Percentiles rank a stretch among this genome's conserved stretches.
These are phyloP conservation scores for Halocynthia roretzi DNA, from an alignment of 23 tunicate species.

Conservation along the genomic window DNA sequence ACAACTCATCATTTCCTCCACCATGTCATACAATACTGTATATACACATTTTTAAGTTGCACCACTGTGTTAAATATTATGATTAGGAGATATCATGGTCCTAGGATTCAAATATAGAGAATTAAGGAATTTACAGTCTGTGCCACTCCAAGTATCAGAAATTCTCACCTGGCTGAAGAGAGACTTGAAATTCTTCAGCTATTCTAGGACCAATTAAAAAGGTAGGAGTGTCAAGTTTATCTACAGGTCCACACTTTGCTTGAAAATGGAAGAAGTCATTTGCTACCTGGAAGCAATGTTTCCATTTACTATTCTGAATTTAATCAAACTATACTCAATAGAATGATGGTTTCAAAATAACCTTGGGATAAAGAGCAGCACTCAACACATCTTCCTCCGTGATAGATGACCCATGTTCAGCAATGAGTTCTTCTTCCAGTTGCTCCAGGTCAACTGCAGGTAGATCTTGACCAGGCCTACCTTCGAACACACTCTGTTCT, in stretches of 20 bases:
- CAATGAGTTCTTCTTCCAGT: conserved; percentile 55
- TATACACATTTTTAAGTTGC: not conserved
- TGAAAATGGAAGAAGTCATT: conserved; percentile 65
- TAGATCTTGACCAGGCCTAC: conserved; percentile 84
- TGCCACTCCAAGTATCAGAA: not conserved
- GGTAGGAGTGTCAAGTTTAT: conserved; percentile 88
- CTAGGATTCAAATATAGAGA: too few relatives aligned
- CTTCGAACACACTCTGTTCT: conserved; percentile 49
- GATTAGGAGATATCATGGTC: too few relatives aligned
- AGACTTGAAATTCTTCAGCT: conserved; percentile 93
- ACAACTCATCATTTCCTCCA: not conserved
- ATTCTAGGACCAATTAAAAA: conserved; percentile 93
- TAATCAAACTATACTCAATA: not conserved
- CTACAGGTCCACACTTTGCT: conserved; percentile 78
- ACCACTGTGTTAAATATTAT: too few relatives aligned
- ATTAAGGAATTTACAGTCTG: not conserved
- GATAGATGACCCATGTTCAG: conserved; percentile 54
- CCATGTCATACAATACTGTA: not conserved
- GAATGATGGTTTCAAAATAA: not conserved
- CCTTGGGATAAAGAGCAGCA: conserved; percentile 92
- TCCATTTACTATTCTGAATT: not conserved
- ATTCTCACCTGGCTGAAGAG: conserved; percentile 63
- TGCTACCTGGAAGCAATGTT: conserved; percentile 45
- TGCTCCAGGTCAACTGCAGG: conserved; percentile 69
- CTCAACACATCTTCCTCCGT: conserved; percentile 94